These are phyloP conservation scores for Eristalinus aeneus DNA, from an alignment of 2,888 invertebrate genomes.

Conservation along the genomic window DNA sequence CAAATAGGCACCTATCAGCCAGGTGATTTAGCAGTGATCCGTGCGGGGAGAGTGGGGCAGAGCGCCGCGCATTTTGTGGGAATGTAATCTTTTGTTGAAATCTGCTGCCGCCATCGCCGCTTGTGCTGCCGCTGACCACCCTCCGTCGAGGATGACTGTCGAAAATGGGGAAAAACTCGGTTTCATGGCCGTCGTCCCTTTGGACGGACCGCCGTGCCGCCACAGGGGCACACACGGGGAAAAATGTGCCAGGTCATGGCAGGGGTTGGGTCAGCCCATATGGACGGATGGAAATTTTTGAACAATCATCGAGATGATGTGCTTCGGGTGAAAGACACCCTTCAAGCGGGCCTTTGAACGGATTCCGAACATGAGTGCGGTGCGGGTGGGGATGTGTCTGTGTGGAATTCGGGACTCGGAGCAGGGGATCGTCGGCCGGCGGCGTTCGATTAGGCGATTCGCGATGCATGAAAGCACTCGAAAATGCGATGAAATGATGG, in stretches of 20 bases:
- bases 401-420: background rate
- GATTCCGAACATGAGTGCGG: constrained; percentile 39
- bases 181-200: constrained; percentile 11
- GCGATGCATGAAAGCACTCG: constrained; percentile 45
- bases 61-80: constrained; percentile 5
- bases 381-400: background rate
- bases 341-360: constrained; percentile 43
- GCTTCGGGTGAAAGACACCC: constrained; percentile 31
- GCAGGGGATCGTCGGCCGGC: background rate
- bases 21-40: constrained; percentile 70
- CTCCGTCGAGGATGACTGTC: constrained; percentile 50
- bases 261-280: constrained; percentile 36
- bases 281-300: constrained; percentile 38
- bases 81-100: constrained; percentile 10
- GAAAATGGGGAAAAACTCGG: background rate
- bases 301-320: constrained; percentile 47
- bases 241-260: constrained; percentile 60
- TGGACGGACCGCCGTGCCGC: constrained; percentile 14
- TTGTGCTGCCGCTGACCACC: constrained; percentile 36
- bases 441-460: constrained; percentile 47
- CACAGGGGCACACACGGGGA: background rate
- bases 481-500: background rate
- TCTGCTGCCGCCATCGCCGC: background rate
- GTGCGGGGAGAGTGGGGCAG: background rate
- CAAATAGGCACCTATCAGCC: constrained; percentile 71